A percentile compares a stretch with the other conserved stretches of the same genome.
Evolutionary conservation across 2,113 vertebrate species (phyloP).

Genomic region (Phylloscopus trochiloides): DNA sequence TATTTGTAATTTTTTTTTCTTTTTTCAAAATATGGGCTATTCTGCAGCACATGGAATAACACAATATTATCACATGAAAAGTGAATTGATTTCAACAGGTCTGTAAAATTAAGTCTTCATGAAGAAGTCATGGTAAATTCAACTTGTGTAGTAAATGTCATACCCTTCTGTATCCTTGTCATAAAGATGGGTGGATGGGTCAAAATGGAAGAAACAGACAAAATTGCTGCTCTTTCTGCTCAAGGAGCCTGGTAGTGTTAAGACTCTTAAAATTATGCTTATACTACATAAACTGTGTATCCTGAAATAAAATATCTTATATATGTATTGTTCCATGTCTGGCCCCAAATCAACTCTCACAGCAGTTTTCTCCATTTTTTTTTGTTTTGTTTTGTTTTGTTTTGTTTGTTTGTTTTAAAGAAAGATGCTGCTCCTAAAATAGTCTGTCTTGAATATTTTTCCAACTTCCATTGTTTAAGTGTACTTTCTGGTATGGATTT

Average conservation of each 20-base stretch:
- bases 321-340: neutral
- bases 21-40: neutral
- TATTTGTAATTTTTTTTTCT: neutral
- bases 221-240: neutral
- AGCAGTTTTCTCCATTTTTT: fast-evolving
- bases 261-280: neutral
- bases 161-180: neutral
- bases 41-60: neutral
- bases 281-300: neutral
- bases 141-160: neutral
- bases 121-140: neutral
- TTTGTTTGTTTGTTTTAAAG: neutral
- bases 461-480: neutral
- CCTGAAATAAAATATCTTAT: neutral
- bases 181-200: neutral
- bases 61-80: neutral
- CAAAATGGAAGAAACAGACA: neutral
- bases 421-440: neutral
- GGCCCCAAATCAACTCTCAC: fast-evolving
- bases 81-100: neutral
- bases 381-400: too few species aligned
- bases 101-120: neutral
- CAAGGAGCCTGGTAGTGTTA: neutral
- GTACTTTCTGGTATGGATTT: neutral
- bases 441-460: neutral